phyloP scores from a whole-genome alignment of 2,888 invertebrate genomes.

The Diarsia rubi region DNA sequence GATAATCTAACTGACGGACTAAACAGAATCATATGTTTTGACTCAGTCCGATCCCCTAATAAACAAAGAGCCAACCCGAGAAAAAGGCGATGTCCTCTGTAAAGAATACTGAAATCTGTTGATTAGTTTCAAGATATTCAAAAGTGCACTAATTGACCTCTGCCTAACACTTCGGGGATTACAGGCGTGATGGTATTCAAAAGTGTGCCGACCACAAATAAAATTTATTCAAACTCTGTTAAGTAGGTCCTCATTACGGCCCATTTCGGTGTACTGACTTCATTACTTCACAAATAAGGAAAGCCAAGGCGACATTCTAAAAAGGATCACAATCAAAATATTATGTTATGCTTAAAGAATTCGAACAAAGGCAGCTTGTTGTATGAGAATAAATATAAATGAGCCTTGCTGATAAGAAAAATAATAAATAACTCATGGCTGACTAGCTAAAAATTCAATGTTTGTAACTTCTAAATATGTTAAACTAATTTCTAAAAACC shows the following conservation, averaged over 20 bases:
- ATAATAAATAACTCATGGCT: neutral
- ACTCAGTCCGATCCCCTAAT: too few relatives aligned
- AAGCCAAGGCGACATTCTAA: slow-evolving; percentile 43
- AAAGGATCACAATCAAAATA: slow-evolving; percentile 42
- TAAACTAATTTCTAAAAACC: neutral
- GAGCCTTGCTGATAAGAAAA: neutral
- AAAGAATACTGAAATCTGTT: too few relatives aligned
- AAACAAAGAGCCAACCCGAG: too few relatives aligned
- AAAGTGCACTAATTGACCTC: too few relatives aligned
- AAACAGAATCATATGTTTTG: too few relatives aligned
- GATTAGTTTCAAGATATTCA: neutral
- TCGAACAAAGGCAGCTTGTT: slow-evolving; percentile 24
- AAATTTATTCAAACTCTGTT: slow-evolving; percentile 23
- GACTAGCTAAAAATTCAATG: neutral
- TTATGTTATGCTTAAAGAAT: slow-evolving; percentile 25
- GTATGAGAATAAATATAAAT: slow-evolving; percentile 17
- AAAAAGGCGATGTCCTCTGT: too few relatives aligned
- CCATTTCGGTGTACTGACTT: slow-evolving; percentile 22
- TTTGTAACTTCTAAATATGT: too few relatives aligned
- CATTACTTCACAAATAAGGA: slow-evolving; percentile 33
- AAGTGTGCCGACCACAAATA: neutral
- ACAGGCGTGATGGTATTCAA: neutral
- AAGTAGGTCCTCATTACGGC: slow-evolving; percentile 14
- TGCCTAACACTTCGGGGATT: too few relatives aligned
- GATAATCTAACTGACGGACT: too few relatives aligned